phyloP scores from a whole-genome alignment of 2,113 vertebrate species.

The Oxyura jamaicensis region DNA sequence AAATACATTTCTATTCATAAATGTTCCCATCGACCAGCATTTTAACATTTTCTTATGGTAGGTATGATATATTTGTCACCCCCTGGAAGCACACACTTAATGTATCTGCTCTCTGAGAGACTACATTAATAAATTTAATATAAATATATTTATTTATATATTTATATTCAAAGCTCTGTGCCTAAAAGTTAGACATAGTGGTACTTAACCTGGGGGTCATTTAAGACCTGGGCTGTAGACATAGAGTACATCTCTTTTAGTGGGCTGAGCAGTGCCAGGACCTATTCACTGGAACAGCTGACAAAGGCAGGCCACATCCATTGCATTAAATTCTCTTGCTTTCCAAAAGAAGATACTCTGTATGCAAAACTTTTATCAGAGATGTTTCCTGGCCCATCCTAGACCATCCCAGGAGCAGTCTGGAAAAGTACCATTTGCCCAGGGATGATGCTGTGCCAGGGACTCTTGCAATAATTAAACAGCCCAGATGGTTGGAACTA shows the following conservation, averaged over 20 bases:
- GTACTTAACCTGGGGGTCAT: not conserved
- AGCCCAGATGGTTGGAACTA: conserved; percentile 9
- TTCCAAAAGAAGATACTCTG: not conserved
- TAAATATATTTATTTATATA: not conserved
- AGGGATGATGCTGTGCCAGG: not conserved
- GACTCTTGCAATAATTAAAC: not conserved
- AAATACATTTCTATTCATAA: not conserved
- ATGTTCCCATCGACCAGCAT: not conserved
- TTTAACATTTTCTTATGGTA: not conserved
- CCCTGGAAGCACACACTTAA: not conserved
- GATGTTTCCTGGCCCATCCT: not conserved
- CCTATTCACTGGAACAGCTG: not conserved
- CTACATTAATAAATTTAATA: not conserved
- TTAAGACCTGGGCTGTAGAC: not conserved
- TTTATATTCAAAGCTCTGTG: not conserved
- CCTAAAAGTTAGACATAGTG: not conserved
- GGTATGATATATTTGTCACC: not conserved
- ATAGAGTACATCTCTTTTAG: not conserved
- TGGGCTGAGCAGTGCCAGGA: not conserved
- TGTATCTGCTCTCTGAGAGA: not conserved
- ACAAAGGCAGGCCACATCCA: not conserved
- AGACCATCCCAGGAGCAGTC: not conserved
- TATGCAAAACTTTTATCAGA: not conserved
- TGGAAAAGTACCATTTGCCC: not conserved
- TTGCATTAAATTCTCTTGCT: not conserved